A percentile compares a stretch with the other conserved stretches of the same genome.
Evolutionary conservation across 2,888 invertebrate genomes (phyloP).

Genomic region (Lissonota sp.): DNA sequence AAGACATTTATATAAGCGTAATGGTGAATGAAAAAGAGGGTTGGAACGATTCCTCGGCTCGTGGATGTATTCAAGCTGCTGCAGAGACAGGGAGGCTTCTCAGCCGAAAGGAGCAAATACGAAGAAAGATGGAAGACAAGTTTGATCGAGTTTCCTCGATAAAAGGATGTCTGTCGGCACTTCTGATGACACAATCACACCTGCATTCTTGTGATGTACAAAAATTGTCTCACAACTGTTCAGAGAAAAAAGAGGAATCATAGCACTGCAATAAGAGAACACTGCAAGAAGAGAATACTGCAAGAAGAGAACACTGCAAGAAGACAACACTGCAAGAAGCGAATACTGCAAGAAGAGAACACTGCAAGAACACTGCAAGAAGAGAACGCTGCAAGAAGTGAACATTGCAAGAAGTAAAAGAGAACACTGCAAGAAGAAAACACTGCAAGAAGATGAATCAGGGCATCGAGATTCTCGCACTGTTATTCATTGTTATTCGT

Average conservation of each 20-base stretch:
- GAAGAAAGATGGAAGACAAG: slow-evolving; percentile 20
- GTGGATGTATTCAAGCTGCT: background rate
- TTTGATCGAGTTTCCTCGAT: slow-evolving; percentile 50
- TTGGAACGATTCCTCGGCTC: slow-evolving; percentile 49
- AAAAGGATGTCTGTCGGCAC: slow-evolving; percentile 11
- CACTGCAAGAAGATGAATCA: too few species aligned
- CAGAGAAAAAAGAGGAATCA: background rate
- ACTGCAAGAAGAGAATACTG: slow-evolving; percentile 17
- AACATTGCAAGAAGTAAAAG: too few species aligned
- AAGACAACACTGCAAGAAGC: too few species aligned
- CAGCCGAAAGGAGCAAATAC: slow-evolving; percentile 7
- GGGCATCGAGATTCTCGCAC: slow-evolving; percentile 45
- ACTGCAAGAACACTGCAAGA: too few species aligned
- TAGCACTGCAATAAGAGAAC: slow-evolving; percentile 8
- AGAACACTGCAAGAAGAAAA: too few species aligned
- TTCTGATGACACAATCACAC: slow-evolving; percentile 2
- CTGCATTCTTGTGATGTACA: too few species aligned
- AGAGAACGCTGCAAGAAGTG: too few species aligned
- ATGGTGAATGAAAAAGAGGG: slow-evolving; percentile 35
- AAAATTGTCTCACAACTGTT: too few species aligned
- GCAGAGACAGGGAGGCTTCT: background rate
- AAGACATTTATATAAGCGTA: slow-evolving; percentile 17
- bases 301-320: too few species aligned
- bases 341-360: too few species aligned
- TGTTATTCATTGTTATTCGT: slow-evolving; percentile 57